phyloP scores from a whole-genome alignment of 2,113 vertebrate genomes.

The Trichomycterus rosablanca region DNA sequence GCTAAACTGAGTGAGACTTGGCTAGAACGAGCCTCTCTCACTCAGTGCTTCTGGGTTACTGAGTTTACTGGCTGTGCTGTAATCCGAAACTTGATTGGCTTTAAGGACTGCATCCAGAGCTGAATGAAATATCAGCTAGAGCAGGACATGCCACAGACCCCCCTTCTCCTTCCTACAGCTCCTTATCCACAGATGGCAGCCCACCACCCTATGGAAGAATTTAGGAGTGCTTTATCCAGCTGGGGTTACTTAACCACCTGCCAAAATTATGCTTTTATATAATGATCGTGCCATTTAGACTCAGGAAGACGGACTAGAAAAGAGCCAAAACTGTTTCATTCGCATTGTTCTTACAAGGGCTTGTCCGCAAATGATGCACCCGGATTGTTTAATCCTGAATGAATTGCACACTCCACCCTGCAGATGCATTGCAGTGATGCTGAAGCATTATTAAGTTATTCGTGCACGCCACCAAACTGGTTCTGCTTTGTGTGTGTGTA shows the following conservation, averaged over 20 bases:
- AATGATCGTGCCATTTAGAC: constrained; percentile 27
- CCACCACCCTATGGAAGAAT: constrained; percentile 30
- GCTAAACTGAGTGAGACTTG: constrained; percentile 18
- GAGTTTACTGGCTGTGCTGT: constrained; percentile 28
- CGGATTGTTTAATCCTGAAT: no score
- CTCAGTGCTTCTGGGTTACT: constrained; percentile 33
- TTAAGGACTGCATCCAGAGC: constrained; percentile 22
- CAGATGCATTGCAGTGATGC: no score
- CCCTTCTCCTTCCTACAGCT: not conserved
- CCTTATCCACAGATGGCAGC: constrained; percentile 21
- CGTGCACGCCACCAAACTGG: no score
- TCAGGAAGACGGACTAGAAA: constrained; percentile 31
- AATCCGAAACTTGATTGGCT: constrained; percentile 36
- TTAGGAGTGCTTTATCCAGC: constrained; percentile 11
- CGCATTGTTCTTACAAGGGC: no score
- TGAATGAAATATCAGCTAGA: constrained; percentile 34
- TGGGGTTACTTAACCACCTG: constrained; percentile 22
- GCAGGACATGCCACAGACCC: constrained; percentile 32
- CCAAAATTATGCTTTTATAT: constrained; percentile 8
- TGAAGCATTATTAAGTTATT: no score
- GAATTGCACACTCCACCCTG: no score
- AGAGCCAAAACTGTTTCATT: constrained; percentile 1
- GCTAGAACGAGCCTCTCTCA: constrained; percentile 12
- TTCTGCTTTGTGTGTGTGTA: no score
- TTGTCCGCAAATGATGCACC: no score